Evolutionary conservation across 2,113 vertebrate genomes (phyloP), one percentile per base, ranked within the genome.

Genomic region (Trematocara marginatum): DNA sequence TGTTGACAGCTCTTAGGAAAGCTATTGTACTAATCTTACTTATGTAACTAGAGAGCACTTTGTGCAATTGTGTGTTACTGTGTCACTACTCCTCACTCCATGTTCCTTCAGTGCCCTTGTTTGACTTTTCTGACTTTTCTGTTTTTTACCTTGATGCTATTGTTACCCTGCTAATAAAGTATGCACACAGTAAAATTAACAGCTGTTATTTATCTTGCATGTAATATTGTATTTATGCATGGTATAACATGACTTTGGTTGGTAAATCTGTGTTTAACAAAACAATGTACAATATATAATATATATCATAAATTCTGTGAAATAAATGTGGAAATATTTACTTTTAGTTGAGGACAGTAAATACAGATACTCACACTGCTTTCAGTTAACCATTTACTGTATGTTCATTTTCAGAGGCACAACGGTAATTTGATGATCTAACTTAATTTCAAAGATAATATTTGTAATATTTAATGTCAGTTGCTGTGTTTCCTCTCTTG

Each of bases 361-460:
- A 47, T 47, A 26, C 13, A 47, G 20, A 47, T 71, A 71, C 64
- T 71, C 66, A 71, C 20, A 26, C 8, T 71, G 23, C 66, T 71
- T 71, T 47, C 13, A 71, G 13, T 47, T 45, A 26, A 45, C 40
- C 23, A 16, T 47, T 71, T 47, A 4, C 20, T 16, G 20, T 26
- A 45, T 16, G 66, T 16, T 71, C 66, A 38, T 64, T 64, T 64
- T 64, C 18, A 64, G 34, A 20, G 59, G 0, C 34, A 38, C 6
- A 35, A 61, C 1, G 15, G 15, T 18, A 34, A 61, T 34, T 61
- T 61, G 29, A 38, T 38, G 10, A 64, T 38, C 59, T 64, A 38
- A 64, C 34, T 64, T 64, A 64, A 64, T 64, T 64, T 64, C 34
- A 38, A 38, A 20, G 16, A 64, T 64, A 64, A 64, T 64, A 12